Conservation (phyloP, 2,888 invertebrate genomes). For the Eumacrocentrus americanus region DNA sequence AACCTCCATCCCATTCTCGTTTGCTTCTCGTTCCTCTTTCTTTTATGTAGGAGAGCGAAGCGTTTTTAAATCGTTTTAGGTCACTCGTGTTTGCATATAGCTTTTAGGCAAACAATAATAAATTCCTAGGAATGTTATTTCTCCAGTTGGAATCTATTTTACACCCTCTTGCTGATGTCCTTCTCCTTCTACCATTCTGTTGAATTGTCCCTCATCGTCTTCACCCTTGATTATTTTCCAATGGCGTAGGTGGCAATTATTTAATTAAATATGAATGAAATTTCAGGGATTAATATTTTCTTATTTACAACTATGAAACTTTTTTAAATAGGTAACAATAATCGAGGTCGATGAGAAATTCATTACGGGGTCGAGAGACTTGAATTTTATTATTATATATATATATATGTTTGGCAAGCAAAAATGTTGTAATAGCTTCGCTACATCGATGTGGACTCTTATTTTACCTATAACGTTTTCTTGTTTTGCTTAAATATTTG, state of each 20-base stretch:
- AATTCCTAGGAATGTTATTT: slow-evolving; percentile 1
- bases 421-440: not conserved
- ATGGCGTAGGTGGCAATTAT: slow-evolving; percentile 42
- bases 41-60: slow-evolving; percentile 39
- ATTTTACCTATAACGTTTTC: slow-evolving; percentile 1
- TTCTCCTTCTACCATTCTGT: not conserved
- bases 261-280: slow-evolving; percentile 42
- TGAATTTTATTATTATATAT: slow-evolving; percentile 23
- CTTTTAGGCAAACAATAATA: slow-evolving; percentile 2
- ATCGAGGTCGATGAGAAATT: no score
- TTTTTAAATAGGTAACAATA: no score
- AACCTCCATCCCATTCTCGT: slow-evolving; percentile 35
- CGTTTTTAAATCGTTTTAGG: slow-evolving; percentile 34
- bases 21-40: slow-evolving; percentile 31
- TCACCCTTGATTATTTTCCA: slow-evolving; percentile 52
- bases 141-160: not conserved
- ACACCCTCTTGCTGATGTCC: not conserved
- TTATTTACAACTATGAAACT: not conserved
- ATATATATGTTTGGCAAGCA: not conserved
- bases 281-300: not conserved
- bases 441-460: not conserved
- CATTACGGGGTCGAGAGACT: slow-evolving; percentile 3
- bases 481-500: slow-evolving; percentile 15
- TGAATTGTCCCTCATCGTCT: slow-evolving; percentile 24
- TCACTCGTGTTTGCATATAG: slow-evolving; percentile 12